Evolutionary conservation across 2,888 invertebrate species (phyloP), one percentile per base, ranked within the genome.

Genomic region (Stenchaetothrips biformis): DNA sequence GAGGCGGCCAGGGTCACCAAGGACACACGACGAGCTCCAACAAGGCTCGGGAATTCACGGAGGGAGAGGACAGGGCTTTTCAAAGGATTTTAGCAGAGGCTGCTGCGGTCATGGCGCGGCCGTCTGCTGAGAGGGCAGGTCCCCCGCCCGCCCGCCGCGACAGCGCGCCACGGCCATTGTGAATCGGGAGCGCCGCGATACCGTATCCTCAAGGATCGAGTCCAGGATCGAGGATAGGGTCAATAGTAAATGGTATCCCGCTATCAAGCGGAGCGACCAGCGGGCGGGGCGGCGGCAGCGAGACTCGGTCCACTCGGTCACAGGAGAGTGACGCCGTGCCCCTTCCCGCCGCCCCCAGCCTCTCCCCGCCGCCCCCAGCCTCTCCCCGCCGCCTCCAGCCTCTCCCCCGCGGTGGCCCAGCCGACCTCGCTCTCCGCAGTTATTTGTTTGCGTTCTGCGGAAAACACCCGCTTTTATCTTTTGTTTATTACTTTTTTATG

Each of bases 401-500:
- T 6, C 67, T 9, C 53, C 53, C 37, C 62, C 37, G 37, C 37
- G 37, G 2, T 37, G 37, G 37, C 37, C 37, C 37, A 4, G 37
- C 37, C 25, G 67, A 74, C 67, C 67, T 74, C 67, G 67, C 21
- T 21, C 25, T 21, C 67, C 67, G 67, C 67, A 74, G 67, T 74
- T 74, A 74, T 74, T 74, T 74, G 67, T 74, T 74, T 74, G 67
- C 67, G 67, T 74, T 74, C 67, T 74, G 25, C 67, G 67, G 67
- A 74, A 74, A 74, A 74, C 67, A 74, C 67, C 25, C 67, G 21
- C 67, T 25, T 74, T 74, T 74, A 74, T 74, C 67, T 25, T 74
- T 74, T 74, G 67, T 74, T 74, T 74, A 74, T 74, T 74, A 74
- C 67, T 74, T 74, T 74, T 74, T 74, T 74, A 74, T 74, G 67